Evolutionary conservation across 2,888 invertebrate species (phyloP).

Genomic region (Brachyptera putata): DNA sequence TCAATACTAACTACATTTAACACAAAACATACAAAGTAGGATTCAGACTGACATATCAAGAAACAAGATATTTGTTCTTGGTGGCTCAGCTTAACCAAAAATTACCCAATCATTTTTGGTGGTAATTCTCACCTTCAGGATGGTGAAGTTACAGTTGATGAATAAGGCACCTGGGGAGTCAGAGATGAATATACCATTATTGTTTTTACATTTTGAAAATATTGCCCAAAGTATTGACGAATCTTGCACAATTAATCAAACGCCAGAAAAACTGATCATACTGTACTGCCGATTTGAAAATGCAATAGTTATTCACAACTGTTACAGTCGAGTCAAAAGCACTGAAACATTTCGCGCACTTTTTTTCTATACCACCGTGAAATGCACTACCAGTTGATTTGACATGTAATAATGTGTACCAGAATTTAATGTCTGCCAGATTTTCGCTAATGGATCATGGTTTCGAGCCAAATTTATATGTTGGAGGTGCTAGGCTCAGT

Average conservation of each 20-base stretch:
- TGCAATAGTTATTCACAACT: conserved; percentile 20
- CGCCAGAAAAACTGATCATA: neutral
- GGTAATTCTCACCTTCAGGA: no score
- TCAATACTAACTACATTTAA: neutral
- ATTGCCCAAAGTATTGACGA: no score
- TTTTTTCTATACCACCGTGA: neutral
- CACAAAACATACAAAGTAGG: no score
- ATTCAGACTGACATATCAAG: no score
- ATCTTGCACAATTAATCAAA: neutral
- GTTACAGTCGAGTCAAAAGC: conserved; percentile 23
- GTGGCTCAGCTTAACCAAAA: no score
- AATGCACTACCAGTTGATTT: neutral
- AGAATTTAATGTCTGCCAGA: no score
- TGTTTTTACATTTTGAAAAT: neutral
- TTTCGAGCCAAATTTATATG: conserved; percentile 8
- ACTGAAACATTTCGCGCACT: conserved; percentile 24
- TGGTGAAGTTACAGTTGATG: no score
- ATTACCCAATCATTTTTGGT: no score
- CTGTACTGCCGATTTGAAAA: neutral
- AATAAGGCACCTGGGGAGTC: conserved; percentile 33
- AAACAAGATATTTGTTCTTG: no score
- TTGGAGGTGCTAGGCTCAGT: conserved; percentile 17
- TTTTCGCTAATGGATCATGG: neutral
- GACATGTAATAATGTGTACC: no score
- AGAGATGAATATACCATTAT: conserved; percentile 31